Conservation (phyloP, 92 coral and sea anemone genomes). For the Ricordea florida region DNA sequence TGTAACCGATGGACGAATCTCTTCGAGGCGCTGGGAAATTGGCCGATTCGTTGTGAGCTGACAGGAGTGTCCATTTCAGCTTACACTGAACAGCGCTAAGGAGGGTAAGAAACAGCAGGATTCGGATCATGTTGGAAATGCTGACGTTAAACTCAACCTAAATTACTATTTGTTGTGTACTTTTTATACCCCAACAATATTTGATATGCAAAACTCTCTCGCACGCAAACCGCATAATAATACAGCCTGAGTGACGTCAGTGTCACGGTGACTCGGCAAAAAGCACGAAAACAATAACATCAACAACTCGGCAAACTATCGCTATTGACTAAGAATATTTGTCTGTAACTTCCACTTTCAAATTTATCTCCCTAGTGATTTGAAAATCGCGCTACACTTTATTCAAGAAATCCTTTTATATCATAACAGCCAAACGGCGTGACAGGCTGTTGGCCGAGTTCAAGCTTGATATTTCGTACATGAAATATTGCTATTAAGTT, state of each 20-base stretch:
- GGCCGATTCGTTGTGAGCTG: constrained; percentile 1
- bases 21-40: constrained; percentile 66
- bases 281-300: background rate
- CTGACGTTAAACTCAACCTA: background rate
- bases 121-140: constrained; percentile 2
- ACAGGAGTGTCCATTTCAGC: constrained; percentile 44
- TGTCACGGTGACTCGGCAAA: constrained; percentile 24
- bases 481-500: too few species aligned
- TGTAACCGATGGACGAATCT: constrained; percentile 80
- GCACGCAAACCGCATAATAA: background rate
- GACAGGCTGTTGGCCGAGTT: too few species aligned
- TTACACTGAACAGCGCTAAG: background rate
- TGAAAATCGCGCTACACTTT: too few species aligned
- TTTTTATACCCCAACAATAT: background rate
- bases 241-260: background rate
- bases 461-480: too few species aligned
- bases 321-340: too few species aligned
- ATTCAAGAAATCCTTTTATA: too few species aligned
- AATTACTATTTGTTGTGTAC: background rate
- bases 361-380: too few species aligned
- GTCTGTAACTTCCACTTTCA: too few species aligned
- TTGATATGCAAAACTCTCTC: background rate
- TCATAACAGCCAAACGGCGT: too few species aligned
- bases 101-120: background rate
- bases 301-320: too few species aligned